Conservation (phyloP, 2,888 invertebrate genomes). For the Brenthis daphne region DNA sequence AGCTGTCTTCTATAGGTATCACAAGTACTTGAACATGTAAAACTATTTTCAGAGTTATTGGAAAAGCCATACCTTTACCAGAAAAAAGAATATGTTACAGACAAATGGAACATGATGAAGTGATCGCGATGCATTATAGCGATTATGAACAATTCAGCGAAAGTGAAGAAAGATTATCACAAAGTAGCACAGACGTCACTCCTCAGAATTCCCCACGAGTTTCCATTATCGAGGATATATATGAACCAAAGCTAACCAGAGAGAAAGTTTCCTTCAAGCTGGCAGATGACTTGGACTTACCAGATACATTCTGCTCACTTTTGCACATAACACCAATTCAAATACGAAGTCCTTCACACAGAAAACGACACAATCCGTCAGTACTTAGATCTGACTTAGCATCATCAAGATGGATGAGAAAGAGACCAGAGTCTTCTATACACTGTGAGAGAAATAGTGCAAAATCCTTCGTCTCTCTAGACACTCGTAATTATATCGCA, state of each 20-base stretch:
- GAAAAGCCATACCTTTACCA: constrained; percentile 64
- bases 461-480: constrained; percentile 73
- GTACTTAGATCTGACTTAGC: constrained; percentile 73
- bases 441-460: constrained; percentile 75
- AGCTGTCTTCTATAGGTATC: no score
- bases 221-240: constrained; percentile 53
- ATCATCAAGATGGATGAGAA: constrained; percentile 76
- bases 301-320: constrained; percentile 69
- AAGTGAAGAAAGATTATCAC: constrained; percentile 70
- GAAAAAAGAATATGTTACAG: constrained; percentile 59
- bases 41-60: constrained; percentile 62
- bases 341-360: constrained; percentile 63
- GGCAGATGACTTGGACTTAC: constrained; percentile 56
- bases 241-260: constrained; percentile 52
- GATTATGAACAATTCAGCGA: constrained; percentile 72
- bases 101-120: constrained; percentile 71
- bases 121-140: constrained; percentile 73
- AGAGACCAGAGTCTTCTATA: constrained; percentile 69
- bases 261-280: constrained; percentile 51
- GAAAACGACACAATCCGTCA: constrained; percentile 64
- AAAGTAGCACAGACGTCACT: constrained; percentile 73
- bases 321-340: constrained; percentile 75
- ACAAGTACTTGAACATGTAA: not conserved
- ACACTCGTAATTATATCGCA: constrained; percentile 62
- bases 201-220: constrained; percentile 72